Evolutionary conservation across 2,113 vertebrate species (phyloP).

Genomic region (Sprattus sprattus): DNA sequence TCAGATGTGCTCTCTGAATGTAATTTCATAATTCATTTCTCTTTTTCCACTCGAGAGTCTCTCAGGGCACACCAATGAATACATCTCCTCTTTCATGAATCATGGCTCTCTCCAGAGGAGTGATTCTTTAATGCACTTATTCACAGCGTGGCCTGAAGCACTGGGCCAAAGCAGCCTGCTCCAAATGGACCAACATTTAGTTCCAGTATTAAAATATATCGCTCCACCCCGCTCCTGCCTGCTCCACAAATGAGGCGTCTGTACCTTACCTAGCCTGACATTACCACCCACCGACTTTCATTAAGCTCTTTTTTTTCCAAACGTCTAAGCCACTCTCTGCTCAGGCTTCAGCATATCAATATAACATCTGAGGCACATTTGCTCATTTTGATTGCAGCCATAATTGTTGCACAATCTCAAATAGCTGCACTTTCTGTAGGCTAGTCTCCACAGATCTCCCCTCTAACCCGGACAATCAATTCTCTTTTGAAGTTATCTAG

Average conservation of each 20-base stretch:
- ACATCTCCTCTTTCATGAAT: background rate
- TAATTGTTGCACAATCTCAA: too few species aligned
- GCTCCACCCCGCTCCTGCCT: background rate
- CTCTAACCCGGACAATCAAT: background rate
- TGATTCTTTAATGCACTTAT: background rate
- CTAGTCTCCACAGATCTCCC: background rate
- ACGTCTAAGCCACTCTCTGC: background rate
- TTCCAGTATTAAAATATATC: background rate
- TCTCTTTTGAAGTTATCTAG: background rate
- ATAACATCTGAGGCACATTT: background rate
- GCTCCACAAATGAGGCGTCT: background rate
- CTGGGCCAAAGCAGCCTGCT: background rate
- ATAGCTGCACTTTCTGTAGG: background rate
- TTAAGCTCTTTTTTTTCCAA: background rate
- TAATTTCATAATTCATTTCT: constrained; percentile 4
- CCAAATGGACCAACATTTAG: background rate
- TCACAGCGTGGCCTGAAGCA: background rate
- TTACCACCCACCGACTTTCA: background rate
- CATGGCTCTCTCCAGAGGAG: background rate
- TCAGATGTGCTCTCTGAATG: constrained; percentile 1
- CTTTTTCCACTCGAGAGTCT: background rate
- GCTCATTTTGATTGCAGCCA: too few species aligned
- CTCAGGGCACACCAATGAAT: background rate
- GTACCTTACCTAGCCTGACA: background rate
- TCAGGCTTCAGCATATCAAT: background rate